phyloP scores from a whole-genome alignment of 2,888 invertebrate species.

The Bugulina stolonifera region DNA sequence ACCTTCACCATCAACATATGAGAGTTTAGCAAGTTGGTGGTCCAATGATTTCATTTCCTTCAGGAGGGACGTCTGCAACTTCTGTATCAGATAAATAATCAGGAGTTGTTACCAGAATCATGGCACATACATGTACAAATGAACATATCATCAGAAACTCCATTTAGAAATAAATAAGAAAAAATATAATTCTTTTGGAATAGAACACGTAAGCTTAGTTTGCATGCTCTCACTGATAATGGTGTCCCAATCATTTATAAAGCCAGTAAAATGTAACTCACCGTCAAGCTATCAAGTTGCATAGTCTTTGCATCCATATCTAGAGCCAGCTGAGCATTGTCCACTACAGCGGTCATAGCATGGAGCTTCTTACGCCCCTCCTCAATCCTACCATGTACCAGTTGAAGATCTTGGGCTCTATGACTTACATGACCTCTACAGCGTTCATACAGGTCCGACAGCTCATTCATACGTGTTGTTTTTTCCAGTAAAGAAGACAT shows the following conservation, averaged over 20 bases:
- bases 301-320: neutral
- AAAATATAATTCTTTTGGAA: too few relatives aligned
- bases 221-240: too few relatives aligned
- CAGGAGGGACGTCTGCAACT: neutral
- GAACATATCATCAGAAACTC: too few relatives aligned
- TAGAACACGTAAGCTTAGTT: too few relatives aligned
- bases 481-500: neutral
- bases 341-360: neutral
- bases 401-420: slow-evolving; percentile 8
- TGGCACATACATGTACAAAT: too few relatives aligned
- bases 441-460: neutral
- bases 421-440: slow-evolving; percentile 25
- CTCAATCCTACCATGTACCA: neutral
- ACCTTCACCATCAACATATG: slow-evolving; percentile 19
- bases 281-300: neutral
- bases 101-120: too few relatives aligned
- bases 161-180: too few relatives aligned
- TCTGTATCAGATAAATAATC: too few relatives aligned
- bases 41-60: slow-evolving; percentile 9
- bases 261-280: neutral
- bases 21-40: neutral
- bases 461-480: neutral
- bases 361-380: neutral
- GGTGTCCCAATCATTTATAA: too few relatives aligned
- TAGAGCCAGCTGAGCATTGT: neutral